These are phyloP conservation scores for Pituophis catenifer DNA, from an alignment of 2,113 vertebrate species.

Conservation along the genomic window DNA sequence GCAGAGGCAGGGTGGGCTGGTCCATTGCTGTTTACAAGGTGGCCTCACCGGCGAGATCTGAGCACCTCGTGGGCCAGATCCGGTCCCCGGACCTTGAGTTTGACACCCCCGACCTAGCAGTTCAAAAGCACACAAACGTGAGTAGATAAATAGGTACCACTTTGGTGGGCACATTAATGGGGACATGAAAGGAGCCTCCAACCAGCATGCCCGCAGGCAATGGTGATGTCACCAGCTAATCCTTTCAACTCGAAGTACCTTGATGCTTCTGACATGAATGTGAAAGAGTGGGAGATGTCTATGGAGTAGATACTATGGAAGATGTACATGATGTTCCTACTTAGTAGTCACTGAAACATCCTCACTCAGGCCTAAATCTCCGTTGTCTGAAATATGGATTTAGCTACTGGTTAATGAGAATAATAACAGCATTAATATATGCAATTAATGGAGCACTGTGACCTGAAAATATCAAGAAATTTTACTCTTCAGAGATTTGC, in stretches of 20 bases:
- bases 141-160: not conserved
- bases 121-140: not conserved
- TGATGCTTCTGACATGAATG: not conserved
- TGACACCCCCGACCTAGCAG: not conserved
- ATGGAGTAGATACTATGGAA: not conserved
- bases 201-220: not conserved
- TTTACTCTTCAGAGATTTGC: slow-evolving; percentile 26
- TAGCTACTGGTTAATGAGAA: not conserved
- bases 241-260: not conserved
- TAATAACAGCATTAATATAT: not conserved
- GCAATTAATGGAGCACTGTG: slow-evolving; percentile 16
- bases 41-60: no score
- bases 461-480: slow-evolving; percentile 26
- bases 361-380: not conserved
- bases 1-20: no score
- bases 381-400: not conserved
- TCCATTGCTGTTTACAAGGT: no score
- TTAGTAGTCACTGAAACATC: not conserved
- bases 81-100: no score
- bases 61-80: no score
- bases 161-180: not conserved
- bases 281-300: not conserved
- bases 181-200: not conserved
- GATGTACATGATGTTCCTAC: not conserved
- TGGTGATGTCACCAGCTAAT: not conserved